A percentile compares a stretch with the other conserved stretches of the same genome.
These are phyloP conservation scores for Montipora efflorescens DNA, from an alignment of 64 coral and sea anemone species.

Conservation along the genomic window DNA sequence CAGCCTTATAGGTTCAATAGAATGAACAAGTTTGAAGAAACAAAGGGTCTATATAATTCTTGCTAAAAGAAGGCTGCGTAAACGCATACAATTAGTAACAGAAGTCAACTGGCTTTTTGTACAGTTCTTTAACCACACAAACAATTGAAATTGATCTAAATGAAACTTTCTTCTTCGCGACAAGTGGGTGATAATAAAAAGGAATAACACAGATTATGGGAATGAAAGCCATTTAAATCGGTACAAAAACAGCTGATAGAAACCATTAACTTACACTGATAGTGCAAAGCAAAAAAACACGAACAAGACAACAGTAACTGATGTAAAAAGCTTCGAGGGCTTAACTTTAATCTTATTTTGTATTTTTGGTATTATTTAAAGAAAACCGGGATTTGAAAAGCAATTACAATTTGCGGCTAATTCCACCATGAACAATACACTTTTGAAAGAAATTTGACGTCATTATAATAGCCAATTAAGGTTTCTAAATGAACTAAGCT, in stretches of 20 bases:
- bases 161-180: neutral
- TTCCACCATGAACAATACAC: neutral
- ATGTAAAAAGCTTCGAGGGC: neutral
- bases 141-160: conserved; percentile 15
- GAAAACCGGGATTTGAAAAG: neutral
- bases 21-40: too few species aligned
- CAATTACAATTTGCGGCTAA: conserved; percentile 10
- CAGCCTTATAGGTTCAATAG: too few species aligned
- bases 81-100: too few species aligned
- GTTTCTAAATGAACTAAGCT: neutral
- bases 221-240: neutral
- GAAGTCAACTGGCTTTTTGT: too few species aligned
- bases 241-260: conserved; percentile 1
- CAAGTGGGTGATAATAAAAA: conserved; percentile 14
- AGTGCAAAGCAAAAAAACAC: conserved; percentile 5
- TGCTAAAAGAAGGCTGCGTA: too few species aligned
- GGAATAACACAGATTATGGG: conserved; percentile 14
- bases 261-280: conserved; percentile 8
- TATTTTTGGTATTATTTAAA: neutral
- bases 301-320: neutral
- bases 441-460: neutral
- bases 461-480: neutral
- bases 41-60: too few species aligned
- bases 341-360: neutral
- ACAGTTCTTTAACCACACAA: neutral